A percentile compares a stretch with the other conserved stretches of the same genome.
Evolutionary conservation across 2,797 vertebrate species (phyloP).

Genomic region (Ptychobarbus kaznakovi): DNA sequence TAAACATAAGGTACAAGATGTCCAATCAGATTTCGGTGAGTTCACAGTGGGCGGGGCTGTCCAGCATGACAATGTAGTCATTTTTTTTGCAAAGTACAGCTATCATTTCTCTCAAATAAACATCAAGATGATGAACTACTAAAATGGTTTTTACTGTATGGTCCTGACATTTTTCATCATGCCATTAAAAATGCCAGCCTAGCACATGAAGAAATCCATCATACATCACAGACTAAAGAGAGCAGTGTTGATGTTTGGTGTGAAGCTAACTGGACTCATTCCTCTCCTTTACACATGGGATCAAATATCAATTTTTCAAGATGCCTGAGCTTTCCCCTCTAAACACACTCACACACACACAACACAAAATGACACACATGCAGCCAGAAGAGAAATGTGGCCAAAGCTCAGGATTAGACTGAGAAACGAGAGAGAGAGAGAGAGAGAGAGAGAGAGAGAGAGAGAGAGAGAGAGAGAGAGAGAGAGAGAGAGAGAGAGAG

Average conservation of each 20-base stretch:
- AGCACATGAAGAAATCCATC: slow-evolving; percentile 15
- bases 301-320: slow-evolving; percentile 51
- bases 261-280: slow-evolving; percentile 3
- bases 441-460: slow-evolving; percentile 61
- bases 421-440: slow-evolving; percentile 49
- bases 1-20: neutral
- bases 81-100: too few relatives aligned
- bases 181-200: neutral
- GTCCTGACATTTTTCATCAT: slow-evolving; percentile 8
- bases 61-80: too few relatives aligned
- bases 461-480: slow-evolving; percentile 35
- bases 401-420: slow-evolving; percentile 53
- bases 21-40: neutral
- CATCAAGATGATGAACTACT: too few relatives aligned
- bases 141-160: too few relatives aligned
- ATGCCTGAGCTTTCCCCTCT: slow-evolving; percentile 31
- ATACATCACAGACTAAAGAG: slow-evolving; percentile 24
- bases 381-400: slow-evolving; percentile 63
- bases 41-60: neutral
- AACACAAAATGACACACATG: slow-evolving; percentile 59
- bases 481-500: too few relatives aligned
- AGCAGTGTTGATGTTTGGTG: slow-evolving; percentile 13
- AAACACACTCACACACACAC: slow-evolving; percentile 16
- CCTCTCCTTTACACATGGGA: slow-evolving; percentile 21
- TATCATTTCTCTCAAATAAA: too few relatives aligned